phyloP scores from a whole-genome alignment of 2,888 invertebrate genomes.

The Drosophila dives region DNA sequence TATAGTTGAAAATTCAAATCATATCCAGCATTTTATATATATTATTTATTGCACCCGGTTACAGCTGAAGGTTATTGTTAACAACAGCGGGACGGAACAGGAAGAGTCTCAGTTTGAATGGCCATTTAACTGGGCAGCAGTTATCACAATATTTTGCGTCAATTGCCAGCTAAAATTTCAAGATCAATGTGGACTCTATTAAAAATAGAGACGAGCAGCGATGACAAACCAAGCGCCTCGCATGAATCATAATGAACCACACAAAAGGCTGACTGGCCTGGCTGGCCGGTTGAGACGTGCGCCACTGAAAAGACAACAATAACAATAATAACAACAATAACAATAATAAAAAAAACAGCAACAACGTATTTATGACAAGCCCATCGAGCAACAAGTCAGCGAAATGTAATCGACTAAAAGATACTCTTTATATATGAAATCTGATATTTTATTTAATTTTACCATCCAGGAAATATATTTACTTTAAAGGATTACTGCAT shows the following conservation, averaged over 20 bases:
- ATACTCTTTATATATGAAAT: background rate
- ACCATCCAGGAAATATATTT: background rate
- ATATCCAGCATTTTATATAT: slow-evolving; percentile 11
- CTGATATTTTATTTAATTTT: background rate
- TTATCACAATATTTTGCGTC: slow-evolving; percentile 37
- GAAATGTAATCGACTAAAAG: background rate
- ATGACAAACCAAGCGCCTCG: slow-evolving; percentile 32
- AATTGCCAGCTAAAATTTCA: slow-evolving; percentile 67
- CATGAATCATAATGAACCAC: slow-evolving; percentile 72
- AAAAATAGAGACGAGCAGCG: slow-evolving; percentile 39
- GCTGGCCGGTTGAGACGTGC: slow-evolving; percentile 31
- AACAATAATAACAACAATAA: slow-evolving; percentile 11
- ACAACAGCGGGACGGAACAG: slow-evolving; percentile 62
- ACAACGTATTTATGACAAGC: slow-evolving; percentile 34
- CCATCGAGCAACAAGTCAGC: slow-evolving; percentile 26
- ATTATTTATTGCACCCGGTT: slow-evolving; percentile 28
- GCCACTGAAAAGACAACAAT: slow-evolving; percentile 12
- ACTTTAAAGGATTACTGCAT: background rate
- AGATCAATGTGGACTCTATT: slow-evolving; percentile 72
- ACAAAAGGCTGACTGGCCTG: slow-evolving; percentile 22
- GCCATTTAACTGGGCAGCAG: slow-evolving; percentile 31
- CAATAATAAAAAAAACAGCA: slow-evolving; percentile 1
- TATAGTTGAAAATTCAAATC: slow-evolving; percentile 79
- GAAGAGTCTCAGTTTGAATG: slow-evolving; percentile 37
- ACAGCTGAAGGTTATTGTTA: slow-evolving; percentile 42